Base-by-base conservation (phyloP, 1,140 invertebrate genomes). In the Pogonus chalceus region DNA sequence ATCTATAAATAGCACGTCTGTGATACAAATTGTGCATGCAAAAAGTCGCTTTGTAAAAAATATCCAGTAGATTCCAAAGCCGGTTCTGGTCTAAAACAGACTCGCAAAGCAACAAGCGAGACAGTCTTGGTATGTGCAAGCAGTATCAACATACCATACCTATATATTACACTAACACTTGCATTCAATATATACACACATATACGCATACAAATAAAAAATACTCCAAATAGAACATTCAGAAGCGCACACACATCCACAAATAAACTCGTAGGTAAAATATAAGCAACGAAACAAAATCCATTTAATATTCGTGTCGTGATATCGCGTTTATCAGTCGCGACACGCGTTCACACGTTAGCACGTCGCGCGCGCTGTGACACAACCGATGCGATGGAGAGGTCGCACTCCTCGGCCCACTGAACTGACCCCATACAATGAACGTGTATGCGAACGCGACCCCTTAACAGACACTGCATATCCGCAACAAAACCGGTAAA, bases 341-440 rank as follows among this genome's bases (percentile, higher is more conserved):
- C 26, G 14, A 31, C 26, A 7, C 3, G 37, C 37, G 37, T 43
- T 4, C 18, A 18, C 18, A 43, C 9, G 18, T 12, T 10, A 43
- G 18, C 26, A 31, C 18, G n/a, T n/a, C n/a, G 18, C 37, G 18
- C 18, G 37, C 18, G 18, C 37, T 12, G n/a, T n/a, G n/a, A n/a
- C n/a, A n/a, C n/a, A n/a, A n/a, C n/a, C n/a, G n/a, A n/a, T n/a
- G n/a, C n/a, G n/a, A n/a, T n/a, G n/a, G n/a, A n/a, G n/a, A n/a
- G 18, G 37, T 43, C 26, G 14, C 4, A 10, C 9, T 10, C 7
- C 7, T 43, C 37, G 37, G 37, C 37, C 37, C 37, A 43, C 9
- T 43, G 37, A 43, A 43, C 37, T 43, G 37, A 43, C 37, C 37
- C 37, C 37, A 43, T 43, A 43, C 37, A 43, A 43, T 18, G 37